These are phyloP conservation scores for Microtus montanus DNA, from an alignment of 2,113 vertebrate genomes.

Conservation along the genomic window DNA sequence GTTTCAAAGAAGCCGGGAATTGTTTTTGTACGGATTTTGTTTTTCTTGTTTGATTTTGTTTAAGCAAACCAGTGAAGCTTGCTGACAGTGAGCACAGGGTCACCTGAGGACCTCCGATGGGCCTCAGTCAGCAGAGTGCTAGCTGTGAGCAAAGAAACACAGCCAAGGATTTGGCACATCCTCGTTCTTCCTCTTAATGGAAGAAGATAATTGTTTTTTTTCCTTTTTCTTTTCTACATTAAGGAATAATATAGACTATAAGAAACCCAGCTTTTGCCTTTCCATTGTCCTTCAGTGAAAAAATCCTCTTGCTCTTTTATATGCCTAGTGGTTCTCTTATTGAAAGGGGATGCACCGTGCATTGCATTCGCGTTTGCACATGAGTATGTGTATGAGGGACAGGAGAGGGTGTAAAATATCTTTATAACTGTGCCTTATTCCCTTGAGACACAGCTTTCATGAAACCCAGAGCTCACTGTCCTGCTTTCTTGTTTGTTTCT, in stretches of 20 bases:
- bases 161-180: background rate
- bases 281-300: background rate
- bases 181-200: background rate
- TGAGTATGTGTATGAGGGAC: background rate
- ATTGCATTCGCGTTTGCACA: no score
- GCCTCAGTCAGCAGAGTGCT: background rate
- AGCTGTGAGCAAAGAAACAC: background rate
- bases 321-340: background rate
- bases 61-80: conserved; percentile 37
- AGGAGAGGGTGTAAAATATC: background rate
- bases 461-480: background rate
- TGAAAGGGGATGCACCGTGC: background rate
- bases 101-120: background rate
- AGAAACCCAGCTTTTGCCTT: background rate
- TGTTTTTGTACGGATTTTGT: conserved; percentile 52
- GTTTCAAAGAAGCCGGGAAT: conserved; percentile 39
- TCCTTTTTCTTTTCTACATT: background rate
- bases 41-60: conserved; percentile 58
- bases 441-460: background rate
- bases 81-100: background rate
- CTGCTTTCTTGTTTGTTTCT: background rate
- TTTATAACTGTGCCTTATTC: background rate
- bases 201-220: background rate
- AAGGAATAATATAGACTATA: background rate
- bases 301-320: background rate